Percentiles rank a stretch among this genome's conserved stretches.
Conservation (phyloP, 2,888 invertebrate species). For the Folsomia candida region DNA sequence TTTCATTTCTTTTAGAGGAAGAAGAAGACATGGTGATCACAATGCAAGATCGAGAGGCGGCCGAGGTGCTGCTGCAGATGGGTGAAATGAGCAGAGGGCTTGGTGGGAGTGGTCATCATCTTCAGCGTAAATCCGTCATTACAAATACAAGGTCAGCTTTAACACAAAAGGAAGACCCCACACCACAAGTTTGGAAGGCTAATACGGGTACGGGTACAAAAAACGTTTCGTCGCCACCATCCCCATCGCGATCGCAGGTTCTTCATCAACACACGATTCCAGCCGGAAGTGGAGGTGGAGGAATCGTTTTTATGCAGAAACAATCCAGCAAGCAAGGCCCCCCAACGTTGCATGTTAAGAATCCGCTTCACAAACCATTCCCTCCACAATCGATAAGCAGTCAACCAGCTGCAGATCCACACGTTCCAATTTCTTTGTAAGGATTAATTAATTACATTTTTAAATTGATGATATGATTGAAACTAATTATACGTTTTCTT, state of each 20-base stretch:
- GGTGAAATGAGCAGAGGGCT: neutral
- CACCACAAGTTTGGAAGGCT: too few relatives aligned
- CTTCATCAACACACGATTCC: too few relatives aligned
- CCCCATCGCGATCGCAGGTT: too few relatives aligned
- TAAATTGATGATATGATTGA: too few relatives aligned
- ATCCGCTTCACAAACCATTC: too few relatives aligned
- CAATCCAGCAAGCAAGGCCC: too few relatives aligned
- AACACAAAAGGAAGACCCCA: neutral
- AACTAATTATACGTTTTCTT: too few relatives aligned
- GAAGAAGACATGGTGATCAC: neutral
- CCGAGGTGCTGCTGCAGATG: slow-evolving; percentile 9
- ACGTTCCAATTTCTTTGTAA: slow-evolving; percentile 14
- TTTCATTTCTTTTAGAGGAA: too few relatives aligned
- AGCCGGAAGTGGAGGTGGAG: neutral
- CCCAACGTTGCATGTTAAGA: too few relatives aligned
- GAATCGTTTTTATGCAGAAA: neutral
- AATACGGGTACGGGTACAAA: too few relatives aligned
- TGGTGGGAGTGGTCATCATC: neutral
- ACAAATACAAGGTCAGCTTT: neutral
- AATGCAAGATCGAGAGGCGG: slow-evolving; percentile 10
- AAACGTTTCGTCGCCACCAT: neutral
- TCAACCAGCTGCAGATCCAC: neutral
- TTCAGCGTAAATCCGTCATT: neutral
- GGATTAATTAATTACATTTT: neutral
- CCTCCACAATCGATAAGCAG: too few relatives aligned